Evolutionary conservation across 2,113 vertebrate species (phyloP).

Genomic region (Poecile atricapillus): DNA sequence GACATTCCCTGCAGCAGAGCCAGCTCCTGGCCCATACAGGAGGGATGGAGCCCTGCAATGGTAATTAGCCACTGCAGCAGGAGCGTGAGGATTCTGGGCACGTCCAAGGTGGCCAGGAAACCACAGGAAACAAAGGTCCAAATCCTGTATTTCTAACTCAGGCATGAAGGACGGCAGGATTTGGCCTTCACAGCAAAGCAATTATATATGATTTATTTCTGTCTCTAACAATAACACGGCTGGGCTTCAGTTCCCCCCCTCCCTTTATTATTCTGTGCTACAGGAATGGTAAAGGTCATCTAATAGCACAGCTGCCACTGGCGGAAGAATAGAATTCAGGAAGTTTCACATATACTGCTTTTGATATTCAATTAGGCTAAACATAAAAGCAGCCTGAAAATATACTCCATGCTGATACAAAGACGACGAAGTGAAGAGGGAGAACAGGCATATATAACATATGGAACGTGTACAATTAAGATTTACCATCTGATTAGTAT

Average conservation of each 20-base stretch:
- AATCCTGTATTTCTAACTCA: constrained; percentile 59
- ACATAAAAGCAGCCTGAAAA: constrained; percentile 44
- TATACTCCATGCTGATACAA: constrained; percentile 33
- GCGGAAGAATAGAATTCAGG: constrained; percentile 34
- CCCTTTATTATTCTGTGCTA: constrained; percentile 48
- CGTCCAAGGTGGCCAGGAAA: constrained; percentile 43
- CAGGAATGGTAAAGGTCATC: constrained; percentile 48
- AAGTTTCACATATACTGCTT: constrained; percentile 32
- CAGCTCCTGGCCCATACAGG: fast-evolving
- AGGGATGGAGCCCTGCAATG: background rate
- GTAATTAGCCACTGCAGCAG: constrained; percentile 30
- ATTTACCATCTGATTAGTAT: constrained; percentile 51
- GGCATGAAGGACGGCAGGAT: constrained; percentile 59
- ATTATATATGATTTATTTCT: constrained; percentile 57
- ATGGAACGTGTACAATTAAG: constrained; percentile 32
- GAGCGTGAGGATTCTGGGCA: constrained; percentile 11
- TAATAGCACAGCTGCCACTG: constrained; percentile 35
- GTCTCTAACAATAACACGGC: constrained; percentile 58
- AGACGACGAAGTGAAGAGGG: constrained; percentile 38
- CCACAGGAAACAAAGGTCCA: constrained; percentile 52
- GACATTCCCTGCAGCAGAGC: background rate
- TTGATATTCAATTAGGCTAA: constrained; percentile 43
- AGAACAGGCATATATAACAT: constrained; percentile 30
- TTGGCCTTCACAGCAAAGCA: constrained; percentile 53
- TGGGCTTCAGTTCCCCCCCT: constrained; percentile 26